A percentile compares a stretch with the other conserved stretches of the same genome.
These are phyloP conservation scores for Ochropleura plecta DNA, from an alignment of 2,888 invertebrate species.

Conservation along the genomic window DNA sequence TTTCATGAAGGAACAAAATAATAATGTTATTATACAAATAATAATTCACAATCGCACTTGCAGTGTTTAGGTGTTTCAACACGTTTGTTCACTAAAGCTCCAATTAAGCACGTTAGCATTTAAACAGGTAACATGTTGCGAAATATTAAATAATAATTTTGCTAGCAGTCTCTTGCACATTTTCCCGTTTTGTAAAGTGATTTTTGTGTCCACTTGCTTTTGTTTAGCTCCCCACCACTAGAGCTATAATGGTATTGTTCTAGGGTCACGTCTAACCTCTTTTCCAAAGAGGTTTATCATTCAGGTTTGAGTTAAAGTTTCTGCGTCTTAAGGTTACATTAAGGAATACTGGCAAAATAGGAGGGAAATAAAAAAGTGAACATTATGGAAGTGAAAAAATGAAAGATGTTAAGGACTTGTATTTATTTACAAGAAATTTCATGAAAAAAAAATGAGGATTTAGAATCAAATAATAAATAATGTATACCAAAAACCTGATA, in stretches of 20 bases:
- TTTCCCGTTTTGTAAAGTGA: conserved; percentile 23
- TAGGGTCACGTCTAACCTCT: conserved; percentile 53
- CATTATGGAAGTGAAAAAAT: neutral
- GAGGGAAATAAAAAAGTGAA: neutral
- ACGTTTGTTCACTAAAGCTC: conserved; percentile 40
- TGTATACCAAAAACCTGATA: no score
- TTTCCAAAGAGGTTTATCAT: conserved; percentile 33
- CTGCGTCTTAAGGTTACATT: conserved; percentile 7
- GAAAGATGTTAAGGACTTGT: neutral
- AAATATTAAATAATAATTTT: conserved; percentile 15
- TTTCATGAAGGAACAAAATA: conserved; percentile 25
- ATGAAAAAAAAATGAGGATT: no score
- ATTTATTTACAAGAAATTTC: neutral
- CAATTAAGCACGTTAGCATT: conserved; percentile 49
- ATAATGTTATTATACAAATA: conserved; percentile 52
- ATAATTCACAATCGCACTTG: conserved; percentile 50
- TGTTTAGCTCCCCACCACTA: conserved; percentile 35
- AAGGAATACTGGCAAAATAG: conserved; percentile 15
- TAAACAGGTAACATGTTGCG: conserved; percentile 17
- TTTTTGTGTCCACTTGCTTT: conserved; percentile 47
- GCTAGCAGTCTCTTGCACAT: conserved; percentile 35
- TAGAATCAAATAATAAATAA: no score
- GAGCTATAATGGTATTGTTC: conserved; percentile 41
- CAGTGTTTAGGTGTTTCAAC: conserved; percentile 44
- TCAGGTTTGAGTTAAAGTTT: conserved; percentile 16